Base-by-base conservation (phyloP, 2,113 vertebrate genomes). In the Seriola dumerili region DNA sequence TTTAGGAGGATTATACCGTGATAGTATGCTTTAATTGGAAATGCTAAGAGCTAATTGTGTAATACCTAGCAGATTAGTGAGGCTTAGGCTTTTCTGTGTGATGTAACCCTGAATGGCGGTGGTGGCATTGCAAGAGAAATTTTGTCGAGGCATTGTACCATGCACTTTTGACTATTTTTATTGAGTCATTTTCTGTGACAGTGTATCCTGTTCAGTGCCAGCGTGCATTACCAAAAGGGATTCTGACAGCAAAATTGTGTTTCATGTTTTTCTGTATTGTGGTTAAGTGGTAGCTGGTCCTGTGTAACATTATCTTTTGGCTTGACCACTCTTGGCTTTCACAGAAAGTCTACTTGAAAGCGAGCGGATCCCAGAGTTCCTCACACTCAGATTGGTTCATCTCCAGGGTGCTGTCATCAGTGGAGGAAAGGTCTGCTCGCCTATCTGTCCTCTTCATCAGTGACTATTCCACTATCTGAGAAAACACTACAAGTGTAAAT, bases 341-440 rank as follows among this genome's bases (percentile, higher is more conserved):
- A 4, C 90, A 98, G 98, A 97, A 42, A 95, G 94, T 86, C 95
- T 99, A 55, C 94, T 94, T 72, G 89, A 93, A 0, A 96, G 95
- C 0, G 89, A 90, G 34, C 76, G 76, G 55, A 93, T 99, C 85
- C 96, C 97, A 0, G 95, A 97, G 10, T 4, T 10, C 0, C 93
- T 98, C 64, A 94, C 93, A n/a, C 85, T 97, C 50, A 93, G 95
- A 3, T 85, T 99, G 54, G 85, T 98, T 83, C 97, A 99, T 84
- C 96, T 99, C 61, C 97, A 97, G 0, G 96, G 97, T 0, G 96
- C 98, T 1, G 66, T 98, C 66, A 96, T 98, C 54, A 97, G 96
- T 0, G 98, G 97, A 79, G 95, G 96, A 85, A 98, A 97, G 97
- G 98, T 97, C 92, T 62, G 13, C 44, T n/a, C 8, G 2, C 29